Base-by-base conservation (phyloP, 2,888 invertebrate species). In the Drosophila nr. medialis region DNA sequence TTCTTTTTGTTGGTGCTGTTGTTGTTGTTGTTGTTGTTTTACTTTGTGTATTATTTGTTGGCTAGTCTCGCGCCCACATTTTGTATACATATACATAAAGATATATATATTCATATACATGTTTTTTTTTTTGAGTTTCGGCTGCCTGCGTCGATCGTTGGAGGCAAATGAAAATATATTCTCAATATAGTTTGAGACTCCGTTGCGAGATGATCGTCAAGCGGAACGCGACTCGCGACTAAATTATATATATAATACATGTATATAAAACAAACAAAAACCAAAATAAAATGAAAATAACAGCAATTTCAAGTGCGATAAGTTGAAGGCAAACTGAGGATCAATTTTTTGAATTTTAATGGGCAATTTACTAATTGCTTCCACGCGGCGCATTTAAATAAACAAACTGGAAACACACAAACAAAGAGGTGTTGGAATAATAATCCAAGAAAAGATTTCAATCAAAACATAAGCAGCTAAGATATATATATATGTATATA, bases 121-220 rank as follows among this genome's bases (percentile, higher is more conserved):
- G 2, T 69, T 50, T 69, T 58, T 72, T 72, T 73, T 70, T 80
- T 72, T 66, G 72, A 64, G 71, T 73, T 75, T 81, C 66, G 77
- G 63, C 58, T 64, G 65, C 71, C 64, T 62, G 64, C 76, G 62
- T 58, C 65, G 66, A 71, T 60, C 71, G 72, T 64, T 60, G 56
- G 48, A 60, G 48, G 72, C 76, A 40, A 53, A 60, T 60, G 58
- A 73, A 77, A 73, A 77, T 27, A 15, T 24, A 59, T 64, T 68
- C 71, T 86, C 85, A 90, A 86, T 86, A 80, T 90, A 86, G 86
- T 90, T 88, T 90, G 83, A 59, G 86, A 78, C 68, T 86, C 69
- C 86, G 90, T 56, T 61, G 89, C 73, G 90, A 86, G 67, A 88
- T 83, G 85, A 85, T 85, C 85, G 75, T 73, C 58, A 53, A 53